Conservation (phyloP, 2,113 vertebrate species). For the Rhipidura dahli region DNA sequence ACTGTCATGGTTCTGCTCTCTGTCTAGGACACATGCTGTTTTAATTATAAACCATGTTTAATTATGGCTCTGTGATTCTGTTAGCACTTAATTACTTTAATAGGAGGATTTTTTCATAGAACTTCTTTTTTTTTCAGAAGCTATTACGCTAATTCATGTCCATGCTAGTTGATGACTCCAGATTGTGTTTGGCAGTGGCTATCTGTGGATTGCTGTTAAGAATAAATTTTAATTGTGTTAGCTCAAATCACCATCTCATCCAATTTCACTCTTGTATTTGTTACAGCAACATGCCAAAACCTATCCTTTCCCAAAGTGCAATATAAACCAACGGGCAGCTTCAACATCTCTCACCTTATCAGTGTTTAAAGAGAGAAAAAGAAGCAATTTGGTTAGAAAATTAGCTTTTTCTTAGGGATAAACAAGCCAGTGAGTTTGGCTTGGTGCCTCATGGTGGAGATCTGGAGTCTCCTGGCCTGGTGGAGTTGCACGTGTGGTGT, state of each 20-base stretch:
- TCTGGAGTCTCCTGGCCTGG: neutral
- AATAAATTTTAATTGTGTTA: slow-evolving; percentile 27
- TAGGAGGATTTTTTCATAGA: neutral
- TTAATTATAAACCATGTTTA: slow-evolving; percentile 34
- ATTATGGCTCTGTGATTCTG: slow-evolving; percentile 36
- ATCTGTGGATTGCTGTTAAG: slow-evolving; percentile 1
- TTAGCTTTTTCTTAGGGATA: neutral
- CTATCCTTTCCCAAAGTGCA: neutral
- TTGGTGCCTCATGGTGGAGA: neutral
- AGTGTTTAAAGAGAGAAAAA: neutral
- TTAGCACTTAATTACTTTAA: slow-evolving; percentile 54
- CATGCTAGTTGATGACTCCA: slow-evolving; percentile 16
- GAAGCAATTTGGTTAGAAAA: neutral
- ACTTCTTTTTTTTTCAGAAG: neutral
- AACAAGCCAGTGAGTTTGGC: neutral
- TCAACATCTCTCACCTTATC: neutral
- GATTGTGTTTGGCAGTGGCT: slow-evolving; percentile 19
- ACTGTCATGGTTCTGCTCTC: neutral
- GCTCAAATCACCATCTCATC: slow-evolving; percentile 17
- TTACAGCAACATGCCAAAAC: neutral
- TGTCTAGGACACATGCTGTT: slow-evolving; percentile 29
- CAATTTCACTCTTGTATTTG: neutral
- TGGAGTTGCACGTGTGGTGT: neutral
- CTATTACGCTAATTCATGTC: slow-evolving; percentile 39
- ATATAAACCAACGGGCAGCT: neutral